Percentiles rank a stretch among this genome's conserved stretches.
These are phyloP conservation scores for Drosophila ezoana DNA, from an alignment of 2,888 invertebrate species.

Conservation along the genomic window DNA sequence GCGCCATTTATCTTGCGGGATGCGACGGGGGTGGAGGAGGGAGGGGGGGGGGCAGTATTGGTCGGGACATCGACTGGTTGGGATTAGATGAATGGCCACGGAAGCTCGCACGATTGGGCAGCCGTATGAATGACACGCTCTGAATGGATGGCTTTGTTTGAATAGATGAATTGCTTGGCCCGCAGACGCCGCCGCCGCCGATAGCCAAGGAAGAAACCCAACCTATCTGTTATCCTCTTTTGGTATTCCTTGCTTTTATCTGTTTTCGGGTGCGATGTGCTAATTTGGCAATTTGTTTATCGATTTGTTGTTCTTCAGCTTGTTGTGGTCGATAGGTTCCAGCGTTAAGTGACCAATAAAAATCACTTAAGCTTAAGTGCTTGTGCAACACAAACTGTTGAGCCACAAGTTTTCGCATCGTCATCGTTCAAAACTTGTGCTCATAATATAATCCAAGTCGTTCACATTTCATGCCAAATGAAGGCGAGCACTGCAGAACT, in stretches of 20 bases:
- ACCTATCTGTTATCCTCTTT: constrained; percentile 65
- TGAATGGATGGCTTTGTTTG: constrained; percentile 78
- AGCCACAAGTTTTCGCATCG: constrained; percentile 51
- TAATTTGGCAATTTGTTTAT: constrained; percentile 82
- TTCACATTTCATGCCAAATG: constrained; percentile 28
- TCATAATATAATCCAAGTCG: constrained; percentile 27
- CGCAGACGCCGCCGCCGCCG: constrained; percentile 44
- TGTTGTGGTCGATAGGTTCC: constrained; percentile 44
- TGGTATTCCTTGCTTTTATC: constrained; percentile 29
- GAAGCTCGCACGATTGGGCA: constrained; percentile 73
- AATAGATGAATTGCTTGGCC: constrained; percentile 77
- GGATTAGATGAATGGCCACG: constrained; percentile 70
- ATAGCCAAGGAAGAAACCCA: constrained; percentile 42
- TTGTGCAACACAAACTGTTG: constrained; percentile 64
- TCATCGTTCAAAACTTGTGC: constrained; percentile 57
- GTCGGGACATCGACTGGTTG: constrained; percentile 39
- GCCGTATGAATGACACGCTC: constrained; percentile 73
- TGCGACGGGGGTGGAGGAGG: not conserved
- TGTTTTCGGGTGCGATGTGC: constrained; percentile 63
- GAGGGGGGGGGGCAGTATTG: not conserved
- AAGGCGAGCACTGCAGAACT: constrained; percentile 9
- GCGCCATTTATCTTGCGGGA: constrained; percentile 70
- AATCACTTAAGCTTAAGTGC: constrained; percentile 80
- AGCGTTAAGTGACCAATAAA: constrained; percentile 80
- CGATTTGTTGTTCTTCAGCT: constrained; percentile 62